Conservation (phyloP, 2,888 invertebrate species). For the Sipha maydis region DNA sequence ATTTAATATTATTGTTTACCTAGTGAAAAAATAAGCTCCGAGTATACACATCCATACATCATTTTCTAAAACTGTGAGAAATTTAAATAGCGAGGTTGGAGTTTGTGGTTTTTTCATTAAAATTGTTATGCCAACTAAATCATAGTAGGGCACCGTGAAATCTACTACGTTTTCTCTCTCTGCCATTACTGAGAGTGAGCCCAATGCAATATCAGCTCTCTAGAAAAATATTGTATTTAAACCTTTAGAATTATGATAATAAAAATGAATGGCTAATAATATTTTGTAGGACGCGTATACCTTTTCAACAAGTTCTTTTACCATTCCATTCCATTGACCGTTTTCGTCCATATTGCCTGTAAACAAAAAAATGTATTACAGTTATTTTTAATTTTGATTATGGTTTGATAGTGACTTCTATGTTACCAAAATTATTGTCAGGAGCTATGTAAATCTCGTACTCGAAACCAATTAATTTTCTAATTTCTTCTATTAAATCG, state of each 20-base stretch:
- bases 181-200: constrained; percentile 96
- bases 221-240: constrained; percentile 65
- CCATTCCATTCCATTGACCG: constrained; percentile 86
- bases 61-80: constrained; percentile 93
- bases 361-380: not conserved
- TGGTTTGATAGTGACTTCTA: not conserved
- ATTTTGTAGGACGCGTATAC: constrained; percentile 65
- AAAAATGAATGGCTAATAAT: not conserved
- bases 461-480: constrained; percentile 85
- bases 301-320: constrained; percentile 83
- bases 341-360: constrained; percentile 83
- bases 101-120: constrained; percentile 91
- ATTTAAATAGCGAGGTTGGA: constrained; percentile 94
- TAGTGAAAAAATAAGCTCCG: constrained; percentile 94
- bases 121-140: constrained; percentile 95
- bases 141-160: constrained; percentile 98
- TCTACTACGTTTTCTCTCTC: constrained; percentile 96
- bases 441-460: constrained; percentile 85
- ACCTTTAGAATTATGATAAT: too few relatives aligned
- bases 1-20: constrained; percentile 69
- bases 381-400: not conserved
- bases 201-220: constrained; percentile 92
- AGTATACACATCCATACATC: constrained; percentile 97
- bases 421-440: constrained; percentile 76
- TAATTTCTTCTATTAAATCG: constrained; percentile 89